phyloP scores from a whole-genome alignment of 2,888 invertebrate genomes.

The Eupithecia centaureata region DNA sequence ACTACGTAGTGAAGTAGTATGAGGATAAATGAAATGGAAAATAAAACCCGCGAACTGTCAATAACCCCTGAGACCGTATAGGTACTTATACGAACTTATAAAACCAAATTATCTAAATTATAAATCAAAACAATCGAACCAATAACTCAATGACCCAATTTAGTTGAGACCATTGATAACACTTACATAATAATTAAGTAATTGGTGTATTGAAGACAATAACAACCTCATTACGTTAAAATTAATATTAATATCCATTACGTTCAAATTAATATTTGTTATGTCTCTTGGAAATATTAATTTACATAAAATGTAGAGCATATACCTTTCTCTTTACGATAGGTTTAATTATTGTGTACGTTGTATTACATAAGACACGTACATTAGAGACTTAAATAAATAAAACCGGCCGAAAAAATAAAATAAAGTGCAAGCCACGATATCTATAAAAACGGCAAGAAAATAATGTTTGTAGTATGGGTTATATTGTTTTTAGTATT shows the following conservation, averaged over 20 bases:
- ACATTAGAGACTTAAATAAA: too few species aligned
- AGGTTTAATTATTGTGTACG: background rate
- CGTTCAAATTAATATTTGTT: background rate
- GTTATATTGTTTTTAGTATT: too few species aligned
- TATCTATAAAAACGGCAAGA: too few species aligned
- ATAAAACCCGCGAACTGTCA: too few species aligned
- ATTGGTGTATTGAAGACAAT: slow-evolving; percentile 14
- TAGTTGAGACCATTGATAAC: background rate
- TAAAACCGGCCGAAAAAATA: too few species aligned
- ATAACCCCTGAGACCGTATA: background rate
- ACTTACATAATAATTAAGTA: slow-evolving; percentile 15
- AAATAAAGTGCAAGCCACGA: too few species aligned
- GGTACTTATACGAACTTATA: too few species aligned
- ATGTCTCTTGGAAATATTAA: slow-evolving; percentile 2
- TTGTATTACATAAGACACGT: background rate
- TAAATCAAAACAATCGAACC: background rate
- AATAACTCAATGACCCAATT: slow-evolving; percentile 1
- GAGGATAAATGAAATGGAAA: too few species aligned
- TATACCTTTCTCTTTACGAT: slow-evolving; percentile 6
- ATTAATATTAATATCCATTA: background rate
- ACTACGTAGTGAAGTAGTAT: too few species aligned
- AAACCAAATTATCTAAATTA: background rate
- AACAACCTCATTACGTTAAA: slow-evolving; percentile 3
- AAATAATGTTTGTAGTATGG: too few species aligned
- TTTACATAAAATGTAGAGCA: slow-evolving; percentile 4